These are phyloP conservation scores for Drosophila monieri DNA, from an alignment of 2,888 invertebrate genomes.

Conservation along the genomic window DNA sequence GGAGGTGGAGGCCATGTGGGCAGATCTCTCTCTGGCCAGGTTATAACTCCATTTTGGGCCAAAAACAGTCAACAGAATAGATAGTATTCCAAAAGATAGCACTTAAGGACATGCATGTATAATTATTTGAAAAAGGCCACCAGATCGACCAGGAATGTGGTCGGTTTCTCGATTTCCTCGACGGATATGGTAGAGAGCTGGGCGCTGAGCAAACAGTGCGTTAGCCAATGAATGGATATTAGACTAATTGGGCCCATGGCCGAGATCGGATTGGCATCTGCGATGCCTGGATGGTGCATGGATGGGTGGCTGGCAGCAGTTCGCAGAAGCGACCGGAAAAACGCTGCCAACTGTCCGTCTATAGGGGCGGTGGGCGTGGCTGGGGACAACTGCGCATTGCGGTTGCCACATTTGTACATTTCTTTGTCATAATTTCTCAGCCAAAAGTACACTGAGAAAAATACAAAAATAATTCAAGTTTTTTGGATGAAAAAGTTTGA, in stretches of 20 bases:
- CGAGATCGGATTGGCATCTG: constrained; percentile 31
- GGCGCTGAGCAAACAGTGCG: constrained; percentile 28
- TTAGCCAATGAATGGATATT: constrained; percentile 62
- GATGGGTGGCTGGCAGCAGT: constrained; percentile 50
- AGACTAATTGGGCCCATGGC: constrained; percentile 68
- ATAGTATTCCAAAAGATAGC: no score
- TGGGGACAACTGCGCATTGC: constrained; percentile 72
- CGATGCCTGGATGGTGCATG: constrained; percentile 6
- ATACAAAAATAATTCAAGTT: background rate
- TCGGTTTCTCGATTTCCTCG: background rate
- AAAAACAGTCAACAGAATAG: no score
- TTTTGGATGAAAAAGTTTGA: background rate
- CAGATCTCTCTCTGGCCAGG: background rate
- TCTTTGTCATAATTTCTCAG: constrained; percentile 38
- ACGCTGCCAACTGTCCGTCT: constrained; percentile 66
- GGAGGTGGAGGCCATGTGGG: background rate
- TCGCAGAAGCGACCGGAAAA: constrained; percentile 68
- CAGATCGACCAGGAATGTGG: background rate
- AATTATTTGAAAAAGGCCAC: background rate
- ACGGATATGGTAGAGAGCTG: background rate
- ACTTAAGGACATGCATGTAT: no score
- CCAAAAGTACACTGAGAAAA: constrained; percentile 2
- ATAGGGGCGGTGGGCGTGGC: constrained; percentile 7
- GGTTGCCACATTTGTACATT: constrained; percentile 57
- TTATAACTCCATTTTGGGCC: no score